These are phyloP conservation scores for Drosophila diplacantha DNA, from an alignment of 2,888 invertebrate genomes.

Conservation along the genomic window DNA sequence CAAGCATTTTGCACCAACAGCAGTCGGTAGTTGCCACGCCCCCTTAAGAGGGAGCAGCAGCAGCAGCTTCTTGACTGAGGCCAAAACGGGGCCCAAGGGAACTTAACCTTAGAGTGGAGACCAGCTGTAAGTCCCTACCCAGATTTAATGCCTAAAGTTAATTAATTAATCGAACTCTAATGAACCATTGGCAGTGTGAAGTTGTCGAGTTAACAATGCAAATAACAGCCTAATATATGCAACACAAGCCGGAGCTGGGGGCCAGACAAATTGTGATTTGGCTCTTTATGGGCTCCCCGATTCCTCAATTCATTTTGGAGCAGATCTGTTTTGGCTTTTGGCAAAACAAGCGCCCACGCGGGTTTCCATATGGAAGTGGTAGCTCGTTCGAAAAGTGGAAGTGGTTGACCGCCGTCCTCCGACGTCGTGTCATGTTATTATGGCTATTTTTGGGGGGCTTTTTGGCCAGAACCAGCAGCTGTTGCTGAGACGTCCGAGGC, in stretches of 20 bases:
- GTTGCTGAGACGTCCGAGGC: constrained; percentile 17
- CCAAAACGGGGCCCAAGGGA: background rate
- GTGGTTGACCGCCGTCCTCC: constrained; percentile 18
- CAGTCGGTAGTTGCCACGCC: constrained; percentile 52
- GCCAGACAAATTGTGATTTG: constrained; percentile 4
- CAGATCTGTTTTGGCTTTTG: constrained; percentile 1
- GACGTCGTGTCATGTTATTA: constrained; percentile 35
- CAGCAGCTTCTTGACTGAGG: background rate
- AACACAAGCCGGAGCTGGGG: background rate
- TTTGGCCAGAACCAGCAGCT: constrained; percentile 28
- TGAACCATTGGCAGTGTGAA: background rate
- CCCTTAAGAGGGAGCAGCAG: constrained; percentile 20
- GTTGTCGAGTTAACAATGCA: constrained; percentile 1
- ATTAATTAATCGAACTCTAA: background rate
- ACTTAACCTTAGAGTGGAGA: background rate
- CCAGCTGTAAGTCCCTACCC: background rate
- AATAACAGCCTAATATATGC: constrained; percentile 6
- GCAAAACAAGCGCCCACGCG: constrained; percentile 24
- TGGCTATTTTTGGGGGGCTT: constrained; percentile 23
- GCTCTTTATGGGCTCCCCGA: background rate
- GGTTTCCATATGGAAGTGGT: constrained; percentile 37
- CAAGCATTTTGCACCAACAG: constrained; percentile 53
- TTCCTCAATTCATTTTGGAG: background rate
- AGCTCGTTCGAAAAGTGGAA: constrained; percentile 8
- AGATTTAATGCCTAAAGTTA: background rate